Conservation (phyloP, 2,113 vertebrate species). For the Capreolus pygargus region DNA sequence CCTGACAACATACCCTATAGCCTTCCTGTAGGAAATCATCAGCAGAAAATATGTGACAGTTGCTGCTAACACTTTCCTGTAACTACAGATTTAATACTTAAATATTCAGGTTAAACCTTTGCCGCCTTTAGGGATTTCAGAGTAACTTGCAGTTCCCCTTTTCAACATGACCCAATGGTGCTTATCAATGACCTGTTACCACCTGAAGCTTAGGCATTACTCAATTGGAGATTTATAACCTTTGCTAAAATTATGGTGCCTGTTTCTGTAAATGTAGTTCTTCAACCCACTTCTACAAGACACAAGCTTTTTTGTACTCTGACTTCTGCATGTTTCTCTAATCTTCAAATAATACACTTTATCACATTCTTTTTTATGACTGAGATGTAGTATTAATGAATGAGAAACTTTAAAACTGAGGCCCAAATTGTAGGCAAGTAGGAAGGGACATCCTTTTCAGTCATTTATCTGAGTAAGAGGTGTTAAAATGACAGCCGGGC, state of each 20-base stretch:
- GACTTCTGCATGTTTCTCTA: background rate
- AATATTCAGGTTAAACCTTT: background rate
- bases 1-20: background rate
- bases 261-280: background rate
- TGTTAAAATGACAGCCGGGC: background rate
- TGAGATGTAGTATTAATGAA: background rate
- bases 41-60: background rate
- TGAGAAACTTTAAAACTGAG: background rate
- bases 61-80: background rate
- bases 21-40: background rate
- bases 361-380: background rate
- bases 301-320: fast-evolving
- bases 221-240: background rate
- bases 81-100: background rate
- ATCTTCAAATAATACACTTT: background rate
- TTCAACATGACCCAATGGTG: background rate
- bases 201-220: background rate
- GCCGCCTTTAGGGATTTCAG: background rate
- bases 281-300: background rate
- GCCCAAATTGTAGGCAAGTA: background rate
- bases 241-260: background rate
- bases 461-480: background rate
- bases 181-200: background rate
- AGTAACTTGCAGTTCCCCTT: background rate
- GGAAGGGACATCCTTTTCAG: background rate